Percentiles rank a stretch among this genome's conserved stretches.
phyloP scores from a whole-genome alignment of 2,888 invertebrate genomes.

The Amphipyra berbera region DNA sequence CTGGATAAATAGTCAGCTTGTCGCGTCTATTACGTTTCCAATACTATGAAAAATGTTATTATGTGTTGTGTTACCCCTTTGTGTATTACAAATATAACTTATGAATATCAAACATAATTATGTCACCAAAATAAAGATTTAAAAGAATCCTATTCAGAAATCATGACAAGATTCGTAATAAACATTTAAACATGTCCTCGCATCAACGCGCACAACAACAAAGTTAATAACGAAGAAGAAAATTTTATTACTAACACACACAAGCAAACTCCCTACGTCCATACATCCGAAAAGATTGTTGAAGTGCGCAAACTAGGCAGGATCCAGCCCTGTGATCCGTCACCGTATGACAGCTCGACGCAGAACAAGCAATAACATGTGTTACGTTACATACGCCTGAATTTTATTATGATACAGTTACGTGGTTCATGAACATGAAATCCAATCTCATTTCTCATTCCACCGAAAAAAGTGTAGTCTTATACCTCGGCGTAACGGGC shows the following conservation, averaged over 20 bases:
- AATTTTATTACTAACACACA: constrained; percentile 50
- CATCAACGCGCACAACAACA: constrained; percentile 37
- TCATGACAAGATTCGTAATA: constrained; percentile 38
- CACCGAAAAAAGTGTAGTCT: constrained; percentile 45
- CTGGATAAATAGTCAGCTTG: neutral
- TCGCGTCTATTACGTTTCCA: too few relatives aligned
- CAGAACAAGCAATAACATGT: constrained; percentile 73
- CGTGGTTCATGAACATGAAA: constrained; percentile 65
- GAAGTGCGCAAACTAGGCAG: constrained; percentile 55
- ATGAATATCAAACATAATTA: neutral
- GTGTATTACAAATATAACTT: too few relatives aligned
- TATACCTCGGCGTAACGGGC: constrained; percentile 34
- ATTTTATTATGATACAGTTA: constrained; percentile 71
- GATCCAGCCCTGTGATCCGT: constrained; percentile 67
- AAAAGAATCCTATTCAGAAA: constrained; percentile 15
- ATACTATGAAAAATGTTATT: too few relatives aligned
- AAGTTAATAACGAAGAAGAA: constrained; percentile 47
- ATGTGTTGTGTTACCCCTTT: too few relatives aligned
- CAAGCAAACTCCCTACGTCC: constrained; percentile 15
- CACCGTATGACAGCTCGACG: constrained; percentile 68
- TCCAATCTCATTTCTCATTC: constrained; percentile 64
- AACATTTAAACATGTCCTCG: constrained; percentile 38
- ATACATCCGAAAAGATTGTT: constrained; percentile 41
- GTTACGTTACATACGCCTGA: constrained; percentile 66
- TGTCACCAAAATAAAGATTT: constrained; percentile 11